These are phyloP conservation scores for Poliocrania exsul DNA, from an alignment of 2,797 vertebrate genomes.

Conservation along the genomic window DNA sequence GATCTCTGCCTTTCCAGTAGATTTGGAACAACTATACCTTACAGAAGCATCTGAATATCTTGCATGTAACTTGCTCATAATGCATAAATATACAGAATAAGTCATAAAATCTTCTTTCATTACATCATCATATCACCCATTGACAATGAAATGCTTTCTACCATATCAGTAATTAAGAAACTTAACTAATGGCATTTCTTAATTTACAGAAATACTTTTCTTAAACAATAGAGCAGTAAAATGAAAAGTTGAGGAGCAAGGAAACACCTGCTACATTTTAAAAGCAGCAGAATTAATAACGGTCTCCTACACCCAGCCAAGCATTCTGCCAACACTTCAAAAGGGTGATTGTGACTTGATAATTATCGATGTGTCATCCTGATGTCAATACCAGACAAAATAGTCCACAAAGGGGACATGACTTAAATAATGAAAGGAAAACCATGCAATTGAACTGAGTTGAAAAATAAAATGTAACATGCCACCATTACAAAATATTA, in stretches of 20 bases:
- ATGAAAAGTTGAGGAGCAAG: not conserved
- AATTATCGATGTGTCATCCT: not conserved
- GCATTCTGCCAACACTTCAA: slow-evolving; percentile 7
- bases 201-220: not conserved
- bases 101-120: not conserved
- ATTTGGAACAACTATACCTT: not conserved
- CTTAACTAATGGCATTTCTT: not conserved
- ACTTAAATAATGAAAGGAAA: not conserved
- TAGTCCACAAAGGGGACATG: not conserved
- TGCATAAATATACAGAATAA: not conserved
- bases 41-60: not conserved
- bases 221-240: not conserved
- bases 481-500: not conserved
- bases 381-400: not conserved
- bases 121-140: not conserved
- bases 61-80: not conserved
- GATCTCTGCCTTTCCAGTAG: not conserved
- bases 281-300: not conserved
- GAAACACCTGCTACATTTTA: not conserved
- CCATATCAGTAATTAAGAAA: not conserved
- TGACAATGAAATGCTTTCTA: not conserved
- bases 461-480: not conserved
- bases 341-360: not conserved
- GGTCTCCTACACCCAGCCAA: not conserved
- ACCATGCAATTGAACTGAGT: accelerated